Percentiles rank a stretch among this genome's conserved stretches.
Evolutionary conservation across 2,113 vertebrate genomes (phyloP).

Genomic region (Chunga burmeisteri): DNA sequence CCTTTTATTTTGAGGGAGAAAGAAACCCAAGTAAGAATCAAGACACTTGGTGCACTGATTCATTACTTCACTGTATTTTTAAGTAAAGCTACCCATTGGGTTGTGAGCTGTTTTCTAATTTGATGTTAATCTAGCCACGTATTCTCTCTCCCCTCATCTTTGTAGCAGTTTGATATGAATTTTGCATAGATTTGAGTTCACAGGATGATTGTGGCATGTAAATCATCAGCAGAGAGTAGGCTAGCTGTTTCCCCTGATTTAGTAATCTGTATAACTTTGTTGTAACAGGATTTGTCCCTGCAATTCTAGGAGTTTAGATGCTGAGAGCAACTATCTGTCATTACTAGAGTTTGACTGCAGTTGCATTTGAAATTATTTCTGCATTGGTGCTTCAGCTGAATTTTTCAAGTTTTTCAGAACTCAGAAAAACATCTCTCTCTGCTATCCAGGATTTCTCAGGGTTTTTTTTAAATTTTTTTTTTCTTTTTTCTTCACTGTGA

Average conservation of each 20-base stretch:
- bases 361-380: background rate
- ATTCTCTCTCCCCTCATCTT: background rate
- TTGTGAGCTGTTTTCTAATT: background rate
- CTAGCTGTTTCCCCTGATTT: background rate
- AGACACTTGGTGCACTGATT: background rate
- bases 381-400: background rate
- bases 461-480: background rate
- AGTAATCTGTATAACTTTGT: background rate
- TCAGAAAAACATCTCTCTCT: fast-evolving
- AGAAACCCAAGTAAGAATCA: background rate
- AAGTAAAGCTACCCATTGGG: background rate
- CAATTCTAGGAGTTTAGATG: background rate
- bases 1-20: background rate
- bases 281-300: background rate
- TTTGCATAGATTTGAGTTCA: background rate
- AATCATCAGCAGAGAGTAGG: background rate
- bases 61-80: background rate
- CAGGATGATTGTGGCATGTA: background rate
- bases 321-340: background rate
- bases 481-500: background rate
- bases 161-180: background rate
- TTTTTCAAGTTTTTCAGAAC: background rate
- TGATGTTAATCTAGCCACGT: background rate
- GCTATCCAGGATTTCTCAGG: background rate
- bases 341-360: background rate